Base-by-base conservation (phyloP, 2,797 vertebrate species). In the Gymnothorax reevesii region DNA sequence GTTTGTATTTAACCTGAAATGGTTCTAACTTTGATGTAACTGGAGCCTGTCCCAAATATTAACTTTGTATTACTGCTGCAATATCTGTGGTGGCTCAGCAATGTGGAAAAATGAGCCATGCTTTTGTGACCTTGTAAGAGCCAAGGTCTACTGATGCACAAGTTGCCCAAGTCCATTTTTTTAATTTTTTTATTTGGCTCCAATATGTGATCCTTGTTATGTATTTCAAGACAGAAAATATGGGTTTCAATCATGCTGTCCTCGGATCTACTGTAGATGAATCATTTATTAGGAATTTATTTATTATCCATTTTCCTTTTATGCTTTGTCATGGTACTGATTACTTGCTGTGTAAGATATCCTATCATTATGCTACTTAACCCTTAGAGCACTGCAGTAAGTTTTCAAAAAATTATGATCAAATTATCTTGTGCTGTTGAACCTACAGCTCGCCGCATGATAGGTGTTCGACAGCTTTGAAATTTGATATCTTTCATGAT, bases 51-150 rank as follows among this genome's bases (percentile, higher is more conserved):
- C 22, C 15, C 49, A 75, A 33, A 64, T 88, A 57, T 75, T 33
- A 22, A n/a, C 87, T 90, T 88, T 27, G 86, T 85, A 55, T 60
- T 62, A 15, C 22, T 73, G 13, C 80, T 60, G 27, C 83, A 7
- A 42, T 86, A 84, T 86, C 57, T 87, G 86, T 84, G 87, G 87
- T 86, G 85, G 10, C 87, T 84, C 82, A 83, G 86, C 86, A 83
- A 25, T 71, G 86, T 60, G 33, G 69, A 54, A n/a, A 25, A 75
- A 59, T n/a, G 42, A 69, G 84, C 33, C 77, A 86, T 66, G 90
- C 90, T 89, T 71, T 86, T n/a, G 75, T 84, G 90, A 92, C 89
- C 89, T 91, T 92, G 87, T 55, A 42, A 42, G 33, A 42, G 33
- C 33, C 33, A 42, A 13, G 4, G 64, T 25, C 10, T 69, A n/a